Conservation (phyloP, 2,888 invertebrate species). For the Tiliacea citrago region DNA sequence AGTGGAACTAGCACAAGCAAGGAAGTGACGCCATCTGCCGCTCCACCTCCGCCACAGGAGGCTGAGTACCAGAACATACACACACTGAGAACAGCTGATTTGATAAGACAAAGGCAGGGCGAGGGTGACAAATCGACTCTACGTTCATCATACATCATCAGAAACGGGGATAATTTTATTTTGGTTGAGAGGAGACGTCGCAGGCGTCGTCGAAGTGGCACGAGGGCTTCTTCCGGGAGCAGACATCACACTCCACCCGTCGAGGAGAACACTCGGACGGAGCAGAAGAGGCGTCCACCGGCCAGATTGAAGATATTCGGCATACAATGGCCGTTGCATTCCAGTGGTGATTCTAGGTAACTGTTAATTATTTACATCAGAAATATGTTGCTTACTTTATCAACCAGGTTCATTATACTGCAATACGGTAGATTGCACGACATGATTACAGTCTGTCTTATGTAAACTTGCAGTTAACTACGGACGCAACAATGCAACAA, state of each 20-base stretch:
- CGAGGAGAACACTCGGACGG: conserved; percentile 84
- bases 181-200: conserved; percentile 87
- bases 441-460: conserved; percentile 68
- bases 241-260: conserved; percentile 88
- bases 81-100: conserved; percentile 88
- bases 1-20: conserved; percentile 88
- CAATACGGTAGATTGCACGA: conserved; percentile 72
- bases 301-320: conserved; percentile 88
- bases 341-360: conserved; percentile 89
- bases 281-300: conserved; percentile 88
- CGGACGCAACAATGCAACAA: conserved; percentile 62
- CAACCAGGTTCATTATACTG: conserved; percentile 63
- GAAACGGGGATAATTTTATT: conserved; percentile 89
- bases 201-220: conserved; percentile 86
- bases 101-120: conserved; percentile 88
- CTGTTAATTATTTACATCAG: conserved; percentile 57
- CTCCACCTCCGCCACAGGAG: conserved; percentile 82
- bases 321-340: conserved; percentile 90
- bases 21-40: conserved; percentile 81
- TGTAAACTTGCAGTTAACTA: conserved; percentile 68
- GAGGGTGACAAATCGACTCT: conserved; percentile 87
- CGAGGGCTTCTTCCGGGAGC: conserved; percentile 86
- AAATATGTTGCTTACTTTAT: conserved; percentile 60
- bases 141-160: conserved; percentile 88
- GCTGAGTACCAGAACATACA: conserved; percentile 89